Conservation (phyloP, 1,140 invertebrate genomes). For the Portunus trituberculatus region DNA sequence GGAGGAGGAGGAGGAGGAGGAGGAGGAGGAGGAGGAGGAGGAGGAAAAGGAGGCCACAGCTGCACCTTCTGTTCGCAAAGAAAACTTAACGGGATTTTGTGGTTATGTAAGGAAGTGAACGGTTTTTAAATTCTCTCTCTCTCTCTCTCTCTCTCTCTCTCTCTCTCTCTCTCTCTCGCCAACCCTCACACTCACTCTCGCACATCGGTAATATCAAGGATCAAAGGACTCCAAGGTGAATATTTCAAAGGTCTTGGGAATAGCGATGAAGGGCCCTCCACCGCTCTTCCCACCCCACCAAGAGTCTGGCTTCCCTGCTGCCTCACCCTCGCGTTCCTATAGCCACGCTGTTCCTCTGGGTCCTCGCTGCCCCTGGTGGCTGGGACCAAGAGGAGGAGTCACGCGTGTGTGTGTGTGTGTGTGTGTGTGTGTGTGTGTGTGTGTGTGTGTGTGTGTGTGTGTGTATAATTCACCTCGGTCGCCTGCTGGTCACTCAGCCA, state of each 20-base stretch:
- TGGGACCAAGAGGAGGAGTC: neutral
- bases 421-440: too few species aligned
- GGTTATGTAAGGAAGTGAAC: neutral
- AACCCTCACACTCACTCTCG: neutral
- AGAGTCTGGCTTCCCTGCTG: neutral
- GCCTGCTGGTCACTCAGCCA: too few species aligned
- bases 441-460: too few species aligned
- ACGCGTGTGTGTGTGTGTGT: neutral
- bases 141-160: slow-evolving; percentile 20
- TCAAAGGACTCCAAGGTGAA: slow-evolving; percentile 3
- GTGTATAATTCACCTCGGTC: too few species aligned
- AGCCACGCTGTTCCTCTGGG: neutral
- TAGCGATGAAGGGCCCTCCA: slow-evolving; percentile 17
- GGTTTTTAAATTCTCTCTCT: neutral
- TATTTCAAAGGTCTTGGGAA: slow-evolving; percentile 22
- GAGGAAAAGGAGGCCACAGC: neutral
- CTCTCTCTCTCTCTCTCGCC: neutral
- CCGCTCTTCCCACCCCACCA: neutral
- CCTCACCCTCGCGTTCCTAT: neutral
- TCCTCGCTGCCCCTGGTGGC: neutral
- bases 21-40: neutral
- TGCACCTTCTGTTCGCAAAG: neutral
- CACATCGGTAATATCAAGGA: slow-evolving; percentile 3
- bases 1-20: neutral
- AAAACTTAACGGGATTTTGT: neutral